Evolutionary conservation across 2,888 invertebrate species (phyloP).

Genomic region (Epirrhoe alternata): DNA sequence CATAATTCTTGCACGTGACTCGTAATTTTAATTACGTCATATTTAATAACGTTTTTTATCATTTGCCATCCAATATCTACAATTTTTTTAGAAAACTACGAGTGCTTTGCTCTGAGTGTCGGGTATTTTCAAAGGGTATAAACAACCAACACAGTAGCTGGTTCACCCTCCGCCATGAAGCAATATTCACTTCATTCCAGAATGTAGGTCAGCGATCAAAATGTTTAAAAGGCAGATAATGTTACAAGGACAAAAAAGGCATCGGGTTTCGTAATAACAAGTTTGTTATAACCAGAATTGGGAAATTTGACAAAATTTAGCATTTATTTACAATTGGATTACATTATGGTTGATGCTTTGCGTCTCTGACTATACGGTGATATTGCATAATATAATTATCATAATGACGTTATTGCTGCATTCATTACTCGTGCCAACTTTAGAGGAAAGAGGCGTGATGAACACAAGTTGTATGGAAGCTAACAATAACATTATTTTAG

Average conservation of each 20-base stretch:
- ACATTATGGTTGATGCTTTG: neutral
- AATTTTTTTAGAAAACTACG: neutral
- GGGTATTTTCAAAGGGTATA: constrained; percentile 27
- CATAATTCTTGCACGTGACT: too few species aligned
- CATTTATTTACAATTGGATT: constrained; percentile 5
- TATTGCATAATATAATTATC: too few species aligned
- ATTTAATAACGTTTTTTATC: too few species aligned
- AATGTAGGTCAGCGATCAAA: constrained; percentile 38
- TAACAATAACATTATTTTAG: neutral
- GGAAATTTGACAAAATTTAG: neutral
- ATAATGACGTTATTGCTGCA: too few species aligned
- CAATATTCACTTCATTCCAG: constrained; percentile 40
- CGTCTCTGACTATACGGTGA: too few species aligned
- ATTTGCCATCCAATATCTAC: too few species aligned
- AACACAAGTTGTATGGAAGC: neutral
- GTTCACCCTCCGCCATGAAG: constrained; percentile 31
- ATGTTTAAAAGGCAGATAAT: constrained; percentile 27
- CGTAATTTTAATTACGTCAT: too few species aligned
- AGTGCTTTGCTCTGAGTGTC: neutral
- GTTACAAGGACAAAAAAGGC: constrained; percentile 23
- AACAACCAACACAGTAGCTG: constrained; percentile 28
- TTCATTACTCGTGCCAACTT: too few species aligned
- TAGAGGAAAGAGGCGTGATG: too few species aligned
- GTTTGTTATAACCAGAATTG: constrained; percentile 13
- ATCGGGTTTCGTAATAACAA: constrained; percentile 28